These are phyloP conservation scores for Morone chrysops DNA, from an alignment of 2,113 vertebrate species.

Conservation along the genomic window DNA sequence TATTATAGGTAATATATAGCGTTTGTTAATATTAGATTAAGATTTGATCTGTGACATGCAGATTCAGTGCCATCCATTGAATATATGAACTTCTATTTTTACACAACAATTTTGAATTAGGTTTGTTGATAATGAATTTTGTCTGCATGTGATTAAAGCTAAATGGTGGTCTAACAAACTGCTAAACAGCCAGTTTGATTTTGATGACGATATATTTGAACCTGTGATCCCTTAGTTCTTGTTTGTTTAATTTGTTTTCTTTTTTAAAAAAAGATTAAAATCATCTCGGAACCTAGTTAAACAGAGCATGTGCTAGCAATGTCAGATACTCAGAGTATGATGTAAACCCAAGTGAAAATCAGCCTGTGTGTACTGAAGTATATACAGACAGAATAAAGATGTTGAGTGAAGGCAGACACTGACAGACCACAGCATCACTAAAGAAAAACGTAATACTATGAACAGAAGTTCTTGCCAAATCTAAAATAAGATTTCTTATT, in stretches of 20 bases:
- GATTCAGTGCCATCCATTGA: background rate
- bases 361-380: too few species aligned
- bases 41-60: too few species aligned
- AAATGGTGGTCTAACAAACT: background rate
- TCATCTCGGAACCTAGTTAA: background rate
- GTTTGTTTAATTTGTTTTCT: background rate
- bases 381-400: too few species aligned
- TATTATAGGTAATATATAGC: background rate
- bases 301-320: background rate
- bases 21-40: background rate
- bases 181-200: background rate
- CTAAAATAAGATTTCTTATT: background rate
- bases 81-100: background rate
- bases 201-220: background rate
- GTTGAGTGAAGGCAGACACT: too few species aligned
- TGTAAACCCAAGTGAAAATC: background rate
- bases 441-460: background rate
- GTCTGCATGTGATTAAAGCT: background rate
- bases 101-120: background rate
- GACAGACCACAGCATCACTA: background rate
- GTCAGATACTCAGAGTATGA: background rate
- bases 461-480: background rate
- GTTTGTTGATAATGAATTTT: background rate
- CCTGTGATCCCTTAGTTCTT: background rate
- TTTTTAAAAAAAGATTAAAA: background rate